Evolutionary conservation across 2,888 invertebrate species (phyloP), one percentile per base, ranked within the genome.

Genomic region (Capitulum mitella): DNA sequence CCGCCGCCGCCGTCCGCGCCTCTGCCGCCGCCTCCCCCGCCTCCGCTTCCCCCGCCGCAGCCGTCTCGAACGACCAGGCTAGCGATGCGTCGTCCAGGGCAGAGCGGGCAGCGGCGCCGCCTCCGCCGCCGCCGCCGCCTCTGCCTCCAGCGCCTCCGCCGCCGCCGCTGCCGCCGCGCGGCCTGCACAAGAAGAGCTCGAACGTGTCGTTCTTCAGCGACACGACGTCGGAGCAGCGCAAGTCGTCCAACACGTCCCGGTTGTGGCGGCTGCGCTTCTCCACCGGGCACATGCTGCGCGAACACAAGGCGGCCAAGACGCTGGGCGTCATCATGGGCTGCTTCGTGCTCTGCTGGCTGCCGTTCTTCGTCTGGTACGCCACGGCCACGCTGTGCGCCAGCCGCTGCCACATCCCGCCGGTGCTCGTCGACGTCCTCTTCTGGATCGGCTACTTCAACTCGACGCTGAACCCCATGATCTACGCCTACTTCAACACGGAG

Each of bases 311-410:
- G 61, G 97, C 97, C 5, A 91, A 95, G 84, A 98, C 98, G 70
- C 89, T 98, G 80, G 97, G 97, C 82, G 96, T 98, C 84, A 97
- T 98, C 83, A 97, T 98, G 97, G 97, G 97, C 80, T 95, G 94
- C n/a, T 97, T 97, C 87, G 94, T 97, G 78, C 87, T 96, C 77
- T 97, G 97, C 87, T 98, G 97, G 96, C 88, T 97, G 83, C 97
- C 98, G 26, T 98, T 98, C 87, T 98, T 98, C 87, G 87, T 94
- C 70, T 97, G 95, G 94, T 98, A 98, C 88, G 90, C 96, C 74
- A 92, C 92, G 80, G 93, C 93, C 34, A 91, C 93, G 34, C 88
- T 97, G 81, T 97, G 96, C 86, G 94, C 93, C 3, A 79, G 91
- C 78, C 85, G 88, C 16, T 97, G 95, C 86, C 88, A 89, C 70